phyloP scores from a whole-genome alignment of 2,888 invertebrate genomes.

The Ptychoptera albimana region DNA sequence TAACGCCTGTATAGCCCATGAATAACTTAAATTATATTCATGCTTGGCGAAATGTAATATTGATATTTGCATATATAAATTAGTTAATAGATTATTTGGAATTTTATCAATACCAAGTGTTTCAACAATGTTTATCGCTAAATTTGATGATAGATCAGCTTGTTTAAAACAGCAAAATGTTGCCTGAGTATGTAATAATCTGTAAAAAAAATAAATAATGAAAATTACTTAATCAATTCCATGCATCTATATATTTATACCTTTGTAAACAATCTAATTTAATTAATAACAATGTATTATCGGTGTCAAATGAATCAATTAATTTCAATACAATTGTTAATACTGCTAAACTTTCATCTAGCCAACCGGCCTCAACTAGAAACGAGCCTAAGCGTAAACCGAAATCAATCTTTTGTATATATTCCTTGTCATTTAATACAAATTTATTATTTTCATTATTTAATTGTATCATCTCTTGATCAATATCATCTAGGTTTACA shows the following conservation, averaged over 20 bases:
- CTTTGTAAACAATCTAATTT: conserved; percentile 74
- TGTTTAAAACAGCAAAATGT: conserved; percentile 64
- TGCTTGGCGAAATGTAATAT: conserved; percentile 68
- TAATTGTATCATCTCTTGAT: no score
- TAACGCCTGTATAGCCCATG: conserved; percentile 65
- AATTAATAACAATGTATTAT: conserved; percentile 42
- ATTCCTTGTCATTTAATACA: not conserved
- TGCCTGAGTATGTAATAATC: conserved; percentile 71
- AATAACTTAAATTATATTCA: conserved; percentile 67
- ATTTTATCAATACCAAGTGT: conserved; percentile 31
- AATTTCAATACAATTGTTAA: conserved; percentile 50
- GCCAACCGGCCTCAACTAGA: conserved; percentile 81
- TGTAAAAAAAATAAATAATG: conserved; percentile 28
- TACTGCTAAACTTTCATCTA: conserved; percentile 57
- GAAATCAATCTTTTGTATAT: conserved; percentile 17
- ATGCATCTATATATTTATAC: no score
- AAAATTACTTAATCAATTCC: conserved; percentile 1
- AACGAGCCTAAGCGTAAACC: conserved; percentile 47
- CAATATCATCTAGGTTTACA: no score
- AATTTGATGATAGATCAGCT: conserved; percentile 53
- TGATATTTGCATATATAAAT: conserved; percentile 70
- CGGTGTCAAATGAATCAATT: conserved; percentile 38
- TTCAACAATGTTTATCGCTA: conserved; percentile 36
- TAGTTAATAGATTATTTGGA: conserved; percentile 38
- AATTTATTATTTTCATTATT: conserved; percentile 3